phyloP scores from a whole-genome alignment of 1,140 invertebrate genomes.

The Trichogramma pretiosum region DNA sequence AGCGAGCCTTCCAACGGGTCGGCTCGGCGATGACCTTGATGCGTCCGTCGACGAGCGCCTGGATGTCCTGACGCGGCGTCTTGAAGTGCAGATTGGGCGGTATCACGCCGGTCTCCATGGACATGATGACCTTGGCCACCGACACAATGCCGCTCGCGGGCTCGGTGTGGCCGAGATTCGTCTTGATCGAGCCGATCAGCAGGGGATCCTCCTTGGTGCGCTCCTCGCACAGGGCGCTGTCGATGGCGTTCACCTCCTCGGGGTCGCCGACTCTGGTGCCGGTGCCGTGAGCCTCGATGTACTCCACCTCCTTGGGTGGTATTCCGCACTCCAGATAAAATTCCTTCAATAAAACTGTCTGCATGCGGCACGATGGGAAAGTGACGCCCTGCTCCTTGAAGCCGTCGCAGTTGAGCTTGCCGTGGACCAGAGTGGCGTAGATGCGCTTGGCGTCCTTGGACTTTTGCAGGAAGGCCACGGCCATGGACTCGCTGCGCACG shows the following conservation, averaged over 20 bases:
- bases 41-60: constrained; percentile 52
- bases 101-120: constrained; percentile 57
- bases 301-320: constrained; percentile 60
- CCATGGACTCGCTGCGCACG: constrained; percentile 63
- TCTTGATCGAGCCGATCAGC: constrained; percentile 78
- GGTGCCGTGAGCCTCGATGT: constrained; percentile 85
- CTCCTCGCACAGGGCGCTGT: constrained; percentile 66
- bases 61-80: constrained; percentile 56
- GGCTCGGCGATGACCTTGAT: constrained; percentile 53
- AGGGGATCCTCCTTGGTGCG: constrained; percentile 51
- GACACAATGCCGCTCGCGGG: constrained; percentile 75
- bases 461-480: constrained; percentile 70
- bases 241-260: constrained; percentile 74
- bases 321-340: constrained; percentile 75
- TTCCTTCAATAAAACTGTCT: constrained; percentile 67
- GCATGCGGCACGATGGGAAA: constrained; percentile 73
- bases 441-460: constrained; percentile 62
- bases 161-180: constrained; percentile 86
- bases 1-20: constrained; percentile 49
- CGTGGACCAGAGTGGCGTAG: constrained; percentile 60
- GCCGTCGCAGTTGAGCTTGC: constrained; percentile 62
- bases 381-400: constrained; percentile 82
- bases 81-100: constrained; percentile 64
- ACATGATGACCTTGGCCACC: constrained; percentile 67
- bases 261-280: constrained; percentile 68